Percentiles rank a stretch among this genome's conserved stretches.
These are phyloP conservation scores for Sycobia sp. DNA, from an alignment of 1,140 invertebrate species.

Conservation along the genomic window DNA sequence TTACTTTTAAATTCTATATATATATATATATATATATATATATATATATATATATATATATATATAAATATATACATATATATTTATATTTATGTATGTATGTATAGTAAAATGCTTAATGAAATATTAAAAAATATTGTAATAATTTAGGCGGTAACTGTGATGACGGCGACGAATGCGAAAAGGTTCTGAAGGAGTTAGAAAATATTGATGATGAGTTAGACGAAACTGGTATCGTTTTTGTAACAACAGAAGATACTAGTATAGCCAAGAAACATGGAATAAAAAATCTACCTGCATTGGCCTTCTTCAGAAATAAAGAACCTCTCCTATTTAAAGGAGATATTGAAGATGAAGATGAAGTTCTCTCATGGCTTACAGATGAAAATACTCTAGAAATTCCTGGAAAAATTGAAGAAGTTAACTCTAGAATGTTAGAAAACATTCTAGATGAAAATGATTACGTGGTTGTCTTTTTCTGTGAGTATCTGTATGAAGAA, in stretches of 20 bases:
- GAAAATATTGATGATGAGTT: slow-evolving; percentile 94
- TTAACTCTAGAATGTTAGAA: slow-evolving; percentile 89
- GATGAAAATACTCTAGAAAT: slow-evolving; percentile 90
- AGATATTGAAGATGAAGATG: slow-evolving; percentile 88
- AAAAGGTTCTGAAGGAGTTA: slow-evolving; percentile 81
- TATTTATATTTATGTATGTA: background rate
- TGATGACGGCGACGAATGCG: slow-evolving; percentile 84
- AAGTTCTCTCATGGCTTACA: slow-evolving; percentile 88
- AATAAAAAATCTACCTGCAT: slow-evolving; percentile 81
- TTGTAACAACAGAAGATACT: slow-evolving; percentile 89
- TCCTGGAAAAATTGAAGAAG: slow-evolving; percentile 92
- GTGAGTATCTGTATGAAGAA: slow-evolving; percentile 66
- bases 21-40: too few relatives aligned
- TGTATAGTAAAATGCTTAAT: background rate
- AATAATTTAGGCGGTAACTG: slow-evolving; percentile 76
- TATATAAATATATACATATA: background rate
- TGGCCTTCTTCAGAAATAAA: slow-evolving; percentile 91
- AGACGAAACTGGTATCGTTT: slow-evolving; percentile 91
- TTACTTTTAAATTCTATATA: too few relatives aligned
- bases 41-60: background rate
- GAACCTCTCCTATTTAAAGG: slow-evolving; percentile 83
- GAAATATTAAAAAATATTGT: background rate
- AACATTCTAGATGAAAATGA: slow-evolving; percentile 87
- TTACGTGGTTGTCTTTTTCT: slow-evolving; percentile 90
- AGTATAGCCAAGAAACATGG: slow-evolving; percentile 82